Conservation (phyloP, 2,888 invertebrate genomes). For the Xestia c-nigrum region DNA sequence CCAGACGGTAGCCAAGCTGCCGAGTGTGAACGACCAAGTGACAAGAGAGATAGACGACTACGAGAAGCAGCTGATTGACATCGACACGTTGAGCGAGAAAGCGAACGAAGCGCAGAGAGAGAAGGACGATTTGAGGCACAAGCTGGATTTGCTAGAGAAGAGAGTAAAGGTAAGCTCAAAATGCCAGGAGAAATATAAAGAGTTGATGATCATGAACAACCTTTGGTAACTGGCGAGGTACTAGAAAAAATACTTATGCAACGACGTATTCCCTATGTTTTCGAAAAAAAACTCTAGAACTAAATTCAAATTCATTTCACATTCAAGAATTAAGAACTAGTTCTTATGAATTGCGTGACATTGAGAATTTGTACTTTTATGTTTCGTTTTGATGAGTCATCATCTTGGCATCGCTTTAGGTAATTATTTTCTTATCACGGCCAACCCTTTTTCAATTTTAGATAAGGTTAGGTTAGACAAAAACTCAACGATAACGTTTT, state of each 20-base stretch:
- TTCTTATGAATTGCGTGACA: not conserved
- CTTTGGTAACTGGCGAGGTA: not conserved
- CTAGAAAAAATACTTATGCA: not conserved
- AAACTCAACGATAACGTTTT: not conserved
- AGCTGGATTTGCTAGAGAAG: slow-evolving; percentile 93
- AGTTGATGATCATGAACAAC: not conserved
- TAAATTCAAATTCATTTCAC: no score
- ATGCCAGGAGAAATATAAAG: not conserved
- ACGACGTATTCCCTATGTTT: not conserved
- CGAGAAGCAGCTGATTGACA: slow-evolving; percentile 94
- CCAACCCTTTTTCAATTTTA: not conserved
- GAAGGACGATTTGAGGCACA: slow-evolving; percentile 91
- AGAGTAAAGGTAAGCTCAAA: slow-evolving; percentile 91
- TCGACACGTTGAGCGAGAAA: slow-evolving; percentile 93
- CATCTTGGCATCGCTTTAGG: not conserved
- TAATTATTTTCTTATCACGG: not conserved
- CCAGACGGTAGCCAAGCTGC: slow-evolving; percentile 92
- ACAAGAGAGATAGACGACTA: slow-evolving; percentile 94
- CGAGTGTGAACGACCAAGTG: slow-evolving; percentile 92
- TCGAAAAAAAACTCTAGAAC: not conserved
- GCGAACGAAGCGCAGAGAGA: slow-evolving; percentile 93
- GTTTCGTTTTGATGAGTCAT: no score
- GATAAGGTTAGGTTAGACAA: not conserved
- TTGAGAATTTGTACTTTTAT: not conserved
- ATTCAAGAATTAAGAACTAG: no score